These are phyloP conservation scores for Periparus ater DNA, from an alignment of 2,797 vertebrate genomes.

Conservation along the genomic window DNA sequence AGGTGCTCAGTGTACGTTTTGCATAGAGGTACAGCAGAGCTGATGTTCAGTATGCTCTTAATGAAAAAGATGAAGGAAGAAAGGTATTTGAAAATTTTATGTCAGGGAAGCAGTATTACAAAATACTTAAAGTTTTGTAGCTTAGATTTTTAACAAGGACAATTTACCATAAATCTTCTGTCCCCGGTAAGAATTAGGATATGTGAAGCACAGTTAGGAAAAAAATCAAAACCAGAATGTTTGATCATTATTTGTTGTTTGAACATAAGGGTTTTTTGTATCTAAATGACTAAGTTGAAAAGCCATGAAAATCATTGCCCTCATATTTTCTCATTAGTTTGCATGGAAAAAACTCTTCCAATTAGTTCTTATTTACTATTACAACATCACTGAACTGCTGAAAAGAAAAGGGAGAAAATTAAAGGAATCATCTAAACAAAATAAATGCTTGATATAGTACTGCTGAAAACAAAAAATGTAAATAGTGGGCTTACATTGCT, in stretches of 20 bases:
- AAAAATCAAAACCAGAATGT: background rate
- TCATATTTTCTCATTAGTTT: background rate
- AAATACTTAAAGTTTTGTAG: background rate
- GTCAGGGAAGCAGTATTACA: background rate
- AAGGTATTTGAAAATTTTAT: background rate
- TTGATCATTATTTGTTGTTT: background rate
- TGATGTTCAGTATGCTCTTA: background rate
- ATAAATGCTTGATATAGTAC: background rate
- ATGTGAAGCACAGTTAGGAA: background rate
- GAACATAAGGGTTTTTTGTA: background rate
- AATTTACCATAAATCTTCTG: background rate
- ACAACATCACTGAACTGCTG: background rate
- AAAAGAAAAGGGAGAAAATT: background rate
- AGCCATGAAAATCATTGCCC: background rate
- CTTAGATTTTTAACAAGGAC: background rate
- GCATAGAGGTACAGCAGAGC: background rate
- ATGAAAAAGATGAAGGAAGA: background rate
- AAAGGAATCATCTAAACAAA: background rate
- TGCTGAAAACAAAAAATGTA: background rate
- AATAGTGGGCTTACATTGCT: background rate
- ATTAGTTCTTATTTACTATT: background rate
- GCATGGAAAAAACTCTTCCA: background rate
- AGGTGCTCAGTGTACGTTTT: background rate
- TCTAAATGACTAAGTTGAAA: background rate
- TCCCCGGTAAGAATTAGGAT: background rate